These are phyloP conservation scores for Conistra vaccinii DNA, from an alignment of 2,888 invertebrate species.

Conservation along the genomic window DNA sequence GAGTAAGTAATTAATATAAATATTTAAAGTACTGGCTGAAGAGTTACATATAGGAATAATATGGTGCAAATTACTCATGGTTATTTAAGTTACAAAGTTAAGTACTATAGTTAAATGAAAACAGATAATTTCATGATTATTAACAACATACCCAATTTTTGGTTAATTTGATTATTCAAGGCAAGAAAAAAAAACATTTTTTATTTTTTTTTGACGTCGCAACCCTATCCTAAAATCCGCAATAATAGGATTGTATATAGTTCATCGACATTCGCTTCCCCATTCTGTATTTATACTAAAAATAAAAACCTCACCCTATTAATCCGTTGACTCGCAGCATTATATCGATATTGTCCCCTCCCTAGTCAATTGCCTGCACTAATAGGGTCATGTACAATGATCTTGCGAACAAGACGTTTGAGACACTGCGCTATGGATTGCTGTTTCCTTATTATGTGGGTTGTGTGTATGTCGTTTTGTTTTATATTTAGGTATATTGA, in stretches of 20 bases:
- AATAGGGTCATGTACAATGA: conserved; percentile 61
- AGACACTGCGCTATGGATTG: conserved; percentile 55
- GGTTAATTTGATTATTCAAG: neutral
- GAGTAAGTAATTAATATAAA: neutral
- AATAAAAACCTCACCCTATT: conserved; percentile 39
- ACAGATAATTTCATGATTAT: neutral
- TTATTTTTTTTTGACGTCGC: neutral
- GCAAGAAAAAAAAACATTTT: neutral
- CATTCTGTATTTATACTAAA: conserved; percentile 24
- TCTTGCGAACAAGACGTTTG: conserved; percentile 54
- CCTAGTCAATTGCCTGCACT: conserved; percentile 51
- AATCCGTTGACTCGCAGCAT: conserved; percentile 30
- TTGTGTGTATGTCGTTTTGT: neutral
- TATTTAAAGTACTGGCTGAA: neutral
- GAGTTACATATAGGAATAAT: neutral
- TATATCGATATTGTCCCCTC: conserved; percentile 50
- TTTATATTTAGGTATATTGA: neutral
- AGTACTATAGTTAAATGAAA: neutral
- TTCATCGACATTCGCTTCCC: conserved; percentile 17
- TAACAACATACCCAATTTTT: neutral
- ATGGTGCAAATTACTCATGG: neutral
- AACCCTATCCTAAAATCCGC: conserved; percentile 7
- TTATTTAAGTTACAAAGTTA: neutral
- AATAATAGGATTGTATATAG: conserved; percentile 25
- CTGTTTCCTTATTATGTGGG: conserved; percentile 44